Base-by-base conservation (phyloP, 2,888 invertebrate genomes). In the Tenthredo amoena region DNA sequence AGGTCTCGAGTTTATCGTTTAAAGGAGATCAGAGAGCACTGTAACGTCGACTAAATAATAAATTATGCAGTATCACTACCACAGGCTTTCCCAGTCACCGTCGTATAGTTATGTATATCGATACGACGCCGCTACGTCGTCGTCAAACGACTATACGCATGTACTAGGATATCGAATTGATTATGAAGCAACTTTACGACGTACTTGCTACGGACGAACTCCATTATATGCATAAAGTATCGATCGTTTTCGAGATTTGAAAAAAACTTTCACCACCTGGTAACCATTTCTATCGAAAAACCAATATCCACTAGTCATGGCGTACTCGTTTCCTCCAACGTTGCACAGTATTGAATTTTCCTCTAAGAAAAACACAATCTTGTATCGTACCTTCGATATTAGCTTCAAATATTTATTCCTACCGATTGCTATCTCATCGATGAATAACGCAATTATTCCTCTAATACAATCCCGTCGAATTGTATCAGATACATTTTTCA, bases 31-130 rank as follows among this genome's bases (percentile, higher is more conserved):
- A 55, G n/a, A 55, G 55, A 55, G 7, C 55, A n/a, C 55, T 55
- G n/a, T 55, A 55, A 18, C n/a, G n/a, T 55, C n/a, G 6, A n/a
- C n/a, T 55, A 1, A n/a, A n/a, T 55, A n/a, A n/a, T 55, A 55
- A 55, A 55, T 55, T 55, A 55, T 55, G 55, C 55, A 55, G 55
- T 55, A 55, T 55, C 55, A 55, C n/a, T 55, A 55, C 55, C 55
- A 55, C 55, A 18, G 55, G 55, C n/a, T 55, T 47, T 55, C 7
- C n/a, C n/a, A 55, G n/a, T n/a, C 55, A n/a, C 1, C n/a, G n/a
- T 55, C 55, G 55, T 55, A 1, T 26, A n/a, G n/a, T n/a, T n/a
- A 12, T 12, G 12, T 47, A 55, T 55, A 55, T 55, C n/a, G 55
- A 55, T 55, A 55, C 55, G 55, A 55, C n/a, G 55, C 6, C n/a